phyloP scores from a whole-genome alignment of 2,113 vertebrate species.

The Ameiurus melas region DNA sequence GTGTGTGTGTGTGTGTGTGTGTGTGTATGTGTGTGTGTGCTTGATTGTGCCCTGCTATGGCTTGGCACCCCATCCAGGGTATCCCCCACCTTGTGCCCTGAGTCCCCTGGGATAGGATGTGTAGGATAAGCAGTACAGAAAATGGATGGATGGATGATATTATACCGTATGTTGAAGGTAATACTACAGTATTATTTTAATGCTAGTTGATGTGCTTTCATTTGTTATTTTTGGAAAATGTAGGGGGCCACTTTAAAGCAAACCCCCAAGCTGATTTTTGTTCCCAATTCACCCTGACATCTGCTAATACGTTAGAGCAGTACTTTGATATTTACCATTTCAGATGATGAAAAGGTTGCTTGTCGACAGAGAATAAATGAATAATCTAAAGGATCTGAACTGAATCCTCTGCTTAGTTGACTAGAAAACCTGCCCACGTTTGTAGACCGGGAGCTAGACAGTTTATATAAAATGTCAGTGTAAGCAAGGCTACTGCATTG shows the following conservation, averaged over 20 bases:
- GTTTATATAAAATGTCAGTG: constrained; percentile 9
- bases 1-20: no score
- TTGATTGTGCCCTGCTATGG: no score
- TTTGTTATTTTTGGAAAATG: neutral
- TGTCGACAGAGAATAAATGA: neutral
- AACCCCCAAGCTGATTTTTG: constrained; percentile 13
- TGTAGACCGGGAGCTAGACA: neutral
- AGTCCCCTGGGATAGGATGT: no score
- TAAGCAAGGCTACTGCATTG: constrained; percentile 9
- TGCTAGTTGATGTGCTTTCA: neutral
- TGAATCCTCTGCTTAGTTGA: constrained; percentile 4
- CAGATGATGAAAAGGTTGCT: neutral
- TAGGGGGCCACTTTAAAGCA: neutral
- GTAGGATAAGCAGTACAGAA: no score
- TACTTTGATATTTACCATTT: constrained; percentile 27
- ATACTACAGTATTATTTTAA: neutral
- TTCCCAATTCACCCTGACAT: neutral
- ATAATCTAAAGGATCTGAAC: neutral
- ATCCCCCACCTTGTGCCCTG: no score
- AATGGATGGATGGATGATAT: no score
- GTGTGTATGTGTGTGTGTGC: no score
- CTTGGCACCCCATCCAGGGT: no score
- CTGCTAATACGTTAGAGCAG: neutral
- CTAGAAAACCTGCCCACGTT: constrained; percentile 11
- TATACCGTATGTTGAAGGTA: neutral